Evolutionary conservation across 2,888 invertebrate species (phyloP), one percentile per base, ranked within the genome.

Genomic region (Sphaerophoria taeniata): DNA sequence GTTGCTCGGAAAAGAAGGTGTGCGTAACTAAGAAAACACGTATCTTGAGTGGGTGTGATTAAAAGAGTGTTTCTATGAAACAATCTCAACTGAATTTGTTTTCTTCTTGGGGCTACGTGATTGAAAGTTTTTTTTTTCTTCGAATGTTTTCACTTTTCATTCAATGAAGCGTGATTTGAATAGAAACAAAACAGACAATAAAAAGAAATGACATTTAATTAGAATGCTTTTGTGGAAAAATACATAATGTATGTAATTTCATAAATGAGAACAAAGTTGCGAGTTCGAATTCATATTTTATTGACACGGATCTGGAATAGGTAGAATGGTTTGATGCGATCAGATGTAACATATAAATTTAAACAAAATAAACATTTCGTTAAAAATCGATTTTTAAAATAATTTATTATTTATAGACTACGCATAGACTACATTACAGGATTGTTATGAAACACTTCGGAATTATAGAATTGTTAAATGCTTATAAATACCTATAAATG

Each of bases 71-170:
- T 43, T 43, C 56, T 14, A 45, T 60, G 45, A 39, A 47, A 33
- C 53, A 24, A 24, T 14, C 45, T 11, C 11, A 55, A 45, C 14
- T 49, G 24, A 36, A 60, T 45, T 63, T 58, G 56, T 61, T 69
- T 36, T 65, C 49, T 45, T 49, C 39, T 70, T 2, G 43, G 36
- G 47, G 24, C 51, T 81, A 81, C 81, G 81, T 81, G 81, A 65
- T 76, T 76, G 76, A 81, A 81, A 81, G 81, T 80, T 16, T n/a
- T 31, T 43, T 53, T 71, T 4, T 9, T 43, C 11, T 43, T 43
- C 2, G 39, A 7, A 55, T 60, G 78, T 80, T 80, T 81, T 81
- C 71, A 75, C 75, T 76, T 81, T 81, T 76, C 58, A 60, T 80
- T 70, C 9, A 33, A 65, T 45, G 49, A 16, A 55, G 49, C 75